Base-by-base conservation (phyloP, 2,888 invertebrate species). In the Crematogaster levior region DNA sequence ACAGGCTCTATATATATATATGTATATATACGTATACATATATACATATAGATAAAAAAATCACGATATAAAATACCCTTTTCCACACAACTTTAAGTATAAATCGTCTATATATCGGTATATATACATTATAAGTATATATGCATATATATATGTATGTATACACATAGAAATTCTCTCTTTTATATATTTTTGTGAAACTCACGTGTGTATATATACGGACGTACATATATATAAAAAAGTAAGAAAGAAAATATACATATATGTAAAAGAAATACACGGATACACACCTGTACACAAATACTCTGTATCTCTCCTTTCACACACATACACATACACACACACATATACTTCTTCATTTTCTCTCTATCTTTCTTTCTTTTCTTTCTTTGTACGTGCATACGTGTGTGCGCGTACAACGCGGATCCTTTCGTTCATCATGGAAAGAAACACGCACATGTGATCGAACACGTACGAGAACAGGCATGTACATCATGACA, bases 181-280 rank as follows among this genome's bases (percentile, higher is more conserved):
- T 94, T 94, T 94, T 94, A 94, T 94, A 94, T 94, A 94, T 94
- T 94, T 94, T 94, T 94, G 93, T 93, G 93, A 94, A 93, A 93
- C 92, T 93, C 92, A 93, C 93, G 92, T 93, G 92, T 93, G 91
- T 93, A 92, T 91, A 93, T 93, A 93, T 92, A 92, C 91, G 90
- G 87, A 92, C 90, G 89, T 92, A 92, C 91, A 91, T 92, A 87
- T 85, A 85, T 80, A 87, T 85, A 89, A 81, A 87, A 83, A 82
- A 82, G 61, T 84, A 75, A 72, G 21, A 81, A 84, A 65, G 68
- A 77, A 86, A 85, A 75, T 85, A 85, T 86, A 82, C 85, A 83
- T 85, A 86, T 81, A 72, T 85, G 73, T 73, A 81, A 86, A 73
- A 77, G 74, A 83, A 85, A 85, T 88, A 87, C 85, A 68, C 68